Percentiles rank a stretch among this genome's conserved stretches.
These are phyloP conservation scores for Pagrus major DNA, from an alignment of 2,113 vertebrate species.

Conservation along the genomic window DNA sequence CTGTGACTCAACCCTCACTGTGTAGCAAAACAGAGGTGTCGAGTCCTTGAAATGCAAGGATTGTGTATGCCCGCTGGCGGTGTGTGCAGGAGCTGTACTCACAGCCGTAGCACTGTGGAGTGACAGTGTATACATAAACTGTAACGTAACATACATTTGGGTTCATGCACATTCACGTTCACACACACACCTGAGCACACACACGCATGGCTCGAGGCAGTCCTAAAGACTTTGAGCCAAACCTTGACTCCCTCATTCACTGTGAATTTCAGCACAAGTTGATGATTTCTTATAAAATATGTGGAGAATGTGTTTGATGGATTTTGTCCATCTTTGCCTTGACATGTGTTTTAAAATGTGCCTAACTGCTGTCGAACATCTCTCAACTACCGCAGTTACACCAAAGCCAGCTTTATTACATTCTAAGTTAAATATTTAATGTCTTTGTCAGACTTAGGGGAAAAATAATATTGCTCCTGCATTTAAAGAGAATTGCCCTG, in stretches of 20 bases:
- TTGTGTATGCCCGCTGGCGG: slow-evolving; percentile 43
- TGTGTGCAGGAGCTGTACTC: slow-evolving; percentile 32
- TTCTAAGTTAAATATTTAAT: slow-evolving; percentile 3
- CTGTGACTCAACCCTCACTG: slow-evolving; percentile 61
- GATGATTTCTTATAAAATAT: slow-evolving; percentile 18
- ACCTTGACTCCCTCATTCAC: slow-evolving; percentile 30
- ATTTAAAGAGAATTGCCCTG: slow-evolving; percentile 11
- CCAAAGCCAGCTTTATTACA: not conserved
- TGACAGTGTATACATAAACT: slow-evolving; percentile 1
- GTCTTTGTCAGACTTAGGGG: not conserved
- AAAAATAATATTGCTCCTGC: slow-evolving; percentile 1
- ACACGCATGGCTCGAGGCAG: slow-evolving; percentile 11
- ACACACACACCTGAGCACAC: not conserved
- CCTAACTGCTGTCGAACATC: not conserved
- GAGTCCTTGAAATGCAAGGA: slow-evolving; percentile 66
- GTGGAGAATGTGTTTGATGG: not conserved
- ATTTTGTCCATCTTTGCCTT: not conserved
- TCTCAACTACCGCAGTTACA: not conserved
- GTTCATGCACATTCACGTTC: slow-evolving; percentile 6
- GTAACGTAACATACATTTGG: slow-evolving; percentile 16
- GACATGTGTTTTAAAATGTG: not conserved
- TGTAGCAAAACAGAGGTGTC: slow-evolving; percentile 49
- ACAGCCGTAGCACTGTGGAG: slow-evolving; percentile 13
- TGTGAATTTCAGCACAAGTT: not conserved
- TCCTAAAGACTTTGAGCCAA: slow-evolving; percentile 25